A percentile compares a stretch with the other conserved stretches of the same genome.
These are phyloP conservation scores for Drosophila kokeensis DNA, from an alignment of 2,888 invertebrate genomes.

Conservation along the genomic window DNA sequence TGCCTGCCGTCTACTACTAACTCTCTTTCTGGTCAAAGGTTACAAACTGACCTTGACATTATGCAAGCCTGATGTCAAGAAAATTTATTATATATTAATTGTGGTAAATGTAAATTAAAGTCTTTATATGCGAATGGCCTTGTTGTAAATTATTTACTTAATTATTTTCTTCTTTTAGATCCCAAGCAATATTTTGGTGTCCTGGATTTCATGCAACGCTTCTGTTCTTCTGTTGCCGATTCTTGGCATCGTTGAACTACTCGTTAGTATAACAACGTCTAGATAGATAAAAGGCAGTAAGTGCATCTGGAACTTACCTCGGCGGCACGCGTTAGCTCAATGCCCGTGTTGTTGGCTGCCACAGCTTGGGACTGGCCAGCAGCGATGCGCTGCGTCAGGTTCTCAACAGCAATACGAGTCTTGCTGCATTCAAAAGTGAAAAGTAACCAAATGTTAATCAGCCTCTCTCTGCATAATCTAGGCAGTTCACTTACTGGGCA, in stretches of 20 bases:
- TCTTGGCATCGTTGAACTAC: neutral
- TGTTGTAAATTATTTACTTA: neutral
- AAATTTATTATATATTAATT: neutral
- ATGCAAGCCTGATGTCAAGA: no score
- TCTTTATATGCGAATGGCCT: neutral
- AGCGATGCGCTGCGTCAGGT: constrained; percentile 89
- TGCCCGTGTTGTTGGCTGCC: constrained; percentile 94
- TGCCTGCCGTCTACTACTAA: neutral
- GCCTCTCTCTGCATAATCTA: neutral
- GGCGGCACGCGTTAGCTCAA: constrained; percentile 92
- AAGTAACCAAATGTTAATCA: constrained; percentile 2
- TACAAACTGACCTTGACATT: neutral
- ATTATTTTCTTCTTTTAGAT: neutral
- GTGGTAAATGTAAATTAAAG: neutral
- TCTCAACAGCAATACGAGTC: constrained; percentile 89
- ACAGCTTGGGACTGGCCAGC: constrained; percentile 89
- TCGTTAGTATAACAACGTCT: neutral
- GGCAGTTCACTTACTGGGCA: constrained; percentile 82
- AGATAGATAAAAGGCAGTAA: neutral
- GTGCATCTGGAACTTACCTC: constrained; percentile 86
- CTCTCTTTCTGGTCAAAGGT: neutral
- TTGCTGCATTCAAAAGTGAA: constrained; percentile 86
- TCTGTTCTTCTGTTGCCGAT: neutral
- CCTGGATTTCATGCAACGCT: neutral
- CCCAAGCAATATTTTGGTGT: neutral